Evolutionary conservation across 2,797 vertebrate species (phyloP), one percentile per base, ranked within the genome.

Genomic region (Megalops cyprinoides): DNA sequence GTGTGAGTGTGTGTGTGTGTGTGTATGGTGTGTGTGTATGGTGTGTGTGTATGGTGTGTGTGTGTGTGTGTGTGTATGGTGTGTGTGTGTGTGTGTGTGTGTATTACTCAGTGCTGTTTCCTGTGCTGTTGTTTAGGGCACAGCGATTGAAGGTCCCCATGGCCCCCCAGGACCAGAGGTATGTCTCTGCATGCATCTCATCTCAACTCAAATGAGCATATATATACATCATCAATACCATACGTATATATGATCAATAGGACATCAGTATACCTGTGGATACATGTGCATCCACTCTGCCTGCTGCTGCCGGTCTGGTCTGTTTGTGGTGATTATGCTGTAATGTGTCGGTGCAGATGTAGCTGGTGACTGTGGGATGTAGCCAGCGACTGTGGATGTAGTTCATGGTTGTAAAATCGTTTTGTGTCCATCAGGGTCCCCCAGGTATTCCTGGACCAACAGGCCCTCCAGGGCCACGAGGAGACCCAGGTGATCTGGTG

Each of bases 401-500:
- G n/a, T n/a, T n/a, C n/a, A n/a, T n/a, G n/a, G n/a, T n/a, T n/a
- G n/a, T n/a, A n/a, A n/a, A n/a, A n/a, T n/a, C n/a, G n/a, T n/a
- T n/a, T n/a, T 6, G 79, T 80, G 49, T 60, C 8, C 56, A 25
- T 20, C 84, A 98, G 97, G 97, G 97, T 18, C 88, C 94, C 10
- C 65, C 81, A 1, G 97, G 97, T 12, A 91, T 94, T 77, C 86
- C 88, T 76, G 97, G 97, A 56, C 94, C 95, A 83, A 87, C 85
- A 4, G 97, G 97, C 0, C 94, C 95, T 55, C 92, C 94, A 71
- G 97, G 97, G 85, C 94, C 93, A 49, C 88, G 90, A 0, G 97
- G 97, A 82, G 96, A 98, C 86, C 93, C 91, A 0, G 97, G 97
- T 44, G 95, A 95, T 74, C 74, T 87, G 95, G 97, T 98, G 89